Evolutionary conservation across 2,797 vertebrate genomes (phyloP), one percentile per base, ranked within the genome.

Genomic region (Acrocephalus scirpaceus): DNA sequence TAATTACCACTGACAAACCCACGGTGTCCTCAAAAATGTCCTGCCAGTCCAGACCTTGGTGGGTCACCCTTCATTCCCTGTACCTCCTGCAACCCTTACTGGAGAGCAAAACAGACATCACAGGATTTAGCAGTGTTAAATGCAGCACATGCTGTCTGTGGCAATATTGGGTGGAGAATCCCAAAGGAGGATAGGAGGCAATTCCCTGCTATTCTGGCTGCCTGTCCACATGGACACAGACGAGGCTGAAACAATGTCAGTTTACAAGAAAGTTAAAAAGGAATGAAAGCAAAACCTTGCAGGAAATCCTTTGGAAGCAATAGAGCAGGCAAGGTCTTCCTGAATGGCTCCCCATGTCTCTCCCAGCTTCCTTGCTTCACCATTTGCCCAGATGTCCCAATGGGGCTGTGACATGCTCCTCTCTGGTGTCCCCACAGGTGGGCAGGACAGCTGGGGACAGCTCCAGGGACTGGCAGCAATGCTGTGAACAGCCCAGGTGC

Each of bases 251-350:
- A 87, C 71, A 86, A 79, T 18, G 76, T 30, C 57, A 44, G 47
- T 57, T 93, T 77, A 85, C 51, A 74, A 70, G 48, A 83, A 65
- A 87, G 83, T 61, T 47, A 72, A 76, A 92, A 88, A 75, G 42
- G 58, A 85, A 78, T 72, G 81, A 85, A 94, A 96, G 89, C 45
- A 96, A 92, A 96, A 93, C 83, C 67, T 92, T 65, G 75, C 96
- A 96, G 97, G 97, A 98, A 97, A 98, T 97, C 97, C 97, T 94
- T 50, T 86, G 97, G 97, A 98, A 98, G 96, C 93, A 97, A 98
- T 97, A 96, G 62, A 91, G 64, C 66, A 89, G 95, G 85, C 85
- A 95, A 77, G 18, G 69, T 92, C 88, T 97, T 98, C 98, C 98
- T 98, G 97, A 97, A 97, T 92, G 85, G 72, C 64, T 95, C 94